Evolutionary conservation across 2,797 vertebrate species (phyloP).

Genomic region (Phataginus tricuspis): DNA sequence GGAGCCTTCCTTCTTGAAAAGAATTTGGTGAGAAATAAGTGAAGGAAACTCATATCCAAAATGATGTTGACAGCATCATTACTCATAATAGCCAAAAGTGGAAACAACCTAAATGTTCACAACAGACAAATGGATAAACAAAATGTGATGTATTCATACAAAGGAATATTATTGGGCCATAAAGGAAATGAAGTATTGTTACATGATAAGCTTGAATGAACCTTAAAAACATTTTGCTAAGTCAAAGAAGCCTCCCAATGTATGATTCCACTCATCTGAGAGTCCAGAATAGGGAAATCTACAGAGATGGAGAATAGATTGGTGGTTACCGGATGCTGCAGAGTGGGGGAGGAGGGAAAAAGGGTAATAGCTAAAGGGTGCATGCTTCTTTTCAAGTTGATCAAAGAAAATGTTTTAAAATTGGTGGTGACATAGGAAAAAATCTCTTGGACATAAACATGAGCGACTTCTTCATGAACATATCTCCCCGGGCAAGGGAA

Average conservation of each 20-base stretch:
- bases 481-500: too few relatives aligned
- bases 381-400: background rate
- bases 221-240: background rate
- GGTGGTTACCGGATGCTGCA: background rate
- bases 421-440: background rate
- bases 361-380: background rate
- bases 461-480: too few relatives aligned
- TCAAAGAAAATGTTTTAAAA: background rate
- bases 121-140: background rate
- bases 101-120: background rate
- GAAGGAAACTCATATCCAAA: background rate
- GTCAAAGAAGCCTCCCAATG: background rate
- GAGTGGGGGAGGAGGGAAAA: background rate
- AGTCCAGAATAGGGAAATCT: background rate
- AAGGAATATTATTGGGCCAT: background rate
- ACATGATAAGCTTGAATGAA: background rate
- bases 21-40: background rate
- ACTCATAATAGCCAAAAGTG: background rate
- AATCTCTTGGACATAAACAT: too few relatives aligned
- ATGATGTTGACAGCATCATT: background rate
- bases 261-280: background rate
- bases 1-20: background rate
- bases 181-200: background rate
- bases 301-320: background rate
- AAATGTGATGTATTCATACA: background rate